phyloP scores from a whole-genome alignment of 2,888 invertebrate species.

The Archaeoteleia sp. region DNA sequence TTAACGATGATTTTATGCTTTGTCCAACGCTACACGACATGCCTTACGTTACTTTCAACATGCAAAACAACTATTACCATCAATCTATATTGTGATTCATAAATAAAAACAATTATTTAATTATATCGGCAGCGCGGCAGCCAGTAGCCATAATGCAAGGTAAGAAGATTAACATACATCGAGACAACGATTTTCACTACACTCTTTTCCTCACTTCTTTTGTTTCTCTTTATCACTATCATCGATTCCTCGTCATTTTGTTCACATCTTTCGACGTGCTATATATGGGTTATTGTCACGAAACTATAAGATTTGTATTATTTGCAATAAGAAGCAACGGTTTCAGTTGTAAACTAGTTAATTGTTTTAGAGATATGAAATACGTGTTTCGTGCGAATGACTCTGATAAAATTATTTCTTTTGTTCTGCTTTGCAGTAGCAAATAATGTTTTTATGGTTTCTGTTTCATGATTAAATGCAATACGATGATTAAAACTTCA shows the following conservation, averaged over 20 bases:
- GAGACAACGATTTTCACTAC: slow-evolving; percentile 73
- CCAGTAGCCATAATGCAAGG: slow-evolving; percentile 75
- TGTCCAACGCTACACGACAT: slow-evolving; percentile 53
- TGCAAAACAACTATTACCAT: slow-evolving; percentile 56
- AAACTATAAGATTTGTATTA: background rate
- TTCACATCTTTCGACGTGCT: slow-evolving; percentile 34
- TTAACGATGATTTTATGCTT: slow-evolving; percentile 46
- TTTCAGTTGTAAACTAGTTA: no score
- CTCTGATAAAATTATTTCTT: no score
- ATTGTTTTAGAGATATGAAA: no score
- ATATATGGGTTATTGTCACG: slow-evolving; percentile 6
- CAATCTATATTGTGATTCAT: slow-evolving; percentile 67
- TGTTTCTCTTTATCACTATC: slow-evolving; percentile 63
- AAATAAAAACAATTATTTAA: slow-evolving; percentile 75
- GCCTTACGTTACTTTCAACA: slow-evolving; percentile 53
- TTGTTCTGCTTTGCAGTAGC: no score
- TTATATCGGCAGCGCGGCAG: slow-evolving; percentile 75
- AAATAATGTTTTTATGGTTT: no score
- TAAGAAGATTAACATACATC: slow-evolving; percentile 75
- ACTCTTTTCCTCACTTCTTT: slow-evolving; percentile 67
- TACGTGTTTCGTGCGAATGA: no score
- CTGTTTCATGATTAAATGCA: no score
- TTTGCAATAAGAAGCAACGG: no score
- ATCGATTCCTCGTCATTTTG: slow-evolving; percentile 51
- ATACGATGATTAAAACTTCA: no score